phyloP scores from a whole-genome alignment of 2,888 invertebrate genomes.

The Aplocera efformata region DNA sequence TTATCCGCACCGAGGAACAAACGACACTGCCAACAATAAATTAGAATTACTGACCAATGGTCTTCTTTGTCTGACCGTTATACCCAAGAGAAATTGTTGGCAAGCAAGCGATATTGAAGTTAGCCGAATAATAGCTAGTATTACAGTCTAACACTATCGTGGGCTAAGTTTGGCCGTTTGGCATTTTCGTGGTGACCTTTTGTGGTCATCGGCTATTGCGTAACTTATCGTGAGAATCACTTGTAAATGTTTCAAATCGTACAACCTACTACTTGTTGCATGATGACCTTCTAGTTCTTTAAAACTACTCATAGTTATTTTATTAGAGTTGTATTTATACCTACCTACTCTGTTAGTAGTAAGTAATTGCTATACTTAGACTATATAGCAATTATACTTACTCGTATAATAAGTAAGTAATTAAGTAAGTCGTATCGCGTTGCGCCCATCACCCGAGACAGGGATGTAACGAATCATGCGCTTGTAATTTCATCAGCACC shows the following conservation, averaged over 20 bases:
- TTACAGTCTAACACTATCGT: conserved; percentile 24
- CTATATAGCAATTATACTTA: too few species aligned
- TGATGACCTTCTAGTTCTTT: not conserved
- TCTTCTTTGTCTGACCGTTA: conserved; percentile 29
- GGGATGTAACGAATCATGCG: too few species aligned
- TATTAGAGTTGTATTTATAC: too few species aligned
- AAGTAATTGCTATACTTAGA: too few species aligned
- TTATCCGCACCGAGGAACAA: conserved; percentile 32
- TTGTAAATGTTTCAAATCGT: conserved; percentile 13
- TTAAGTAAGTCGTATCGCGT: too few species aligned
- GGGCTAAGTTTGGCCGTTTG: conserved; percentile 46
- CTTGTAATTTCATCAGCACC: too few species aligned
- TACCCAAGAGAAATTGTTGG: conserved; percentile 25
- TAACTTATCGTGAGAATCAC: conserved; percentile 38
- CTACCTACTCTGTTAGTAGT: too few species aligned
- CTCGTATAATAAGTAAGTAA: too few species aligned
- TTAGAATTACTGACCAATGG: conserved; percentile 46
- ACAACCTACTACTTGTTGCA: conserved; percentile 16
- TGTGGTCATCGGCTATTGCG: conserved; percentile 51
- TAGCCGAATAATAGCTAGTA: conserved; percentile 19
- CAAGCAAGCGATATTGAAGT: conserved; percentile 39
- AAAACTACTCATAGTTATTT: not conserved
- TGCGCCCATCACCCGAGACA: too few species aligned
- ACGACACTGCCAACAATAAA: conserved; percentile 36
- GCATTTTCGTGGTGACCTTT: conserved; percentile 51